Base-by-base conservation (phyloP, 2,113 vertebrate species). In the Puffinus mauretanicus region DNA sequence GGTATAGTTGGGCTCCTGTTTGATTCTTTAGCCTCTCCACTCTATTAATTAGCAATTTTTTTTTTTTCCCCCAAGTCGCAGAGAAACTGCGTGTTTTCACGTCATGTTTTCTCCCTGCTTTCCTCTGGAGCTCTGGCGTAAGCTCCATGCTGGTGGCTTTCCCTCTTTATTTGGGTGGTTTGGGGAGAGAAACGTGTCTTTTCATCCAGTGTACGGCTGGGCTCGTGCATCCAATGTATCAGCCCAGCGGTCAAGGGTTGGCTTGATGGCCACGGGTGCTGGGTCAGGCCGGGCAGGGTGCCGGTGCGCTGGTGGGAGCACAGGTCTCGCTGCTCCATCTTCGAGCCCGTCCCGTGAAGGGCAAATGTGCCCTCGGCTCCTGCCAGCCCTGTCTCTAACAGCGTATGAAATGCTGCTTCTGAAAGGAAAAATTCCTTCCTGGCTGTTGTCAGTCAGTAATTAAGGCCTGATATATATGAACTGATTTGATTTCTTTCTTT, bases 401-500 rank as follows among this genome's bases (percentile, higher is more conserved):
- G 15, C 11, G 6, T 24, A 36, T 55, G 82, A 85, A 84, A 66
- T 73, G 54, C 72, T 69, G 69, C 86, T 81, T 82, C 79, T 85
- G 69, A 54, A 94, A 81, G 58, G 70, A 61, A 86, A 64, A 71
- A 77, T 8, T 61, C 69, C 30, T 82, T 90, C 61, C 57, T 94
- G 80, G 62, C 71, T 82, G 40, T 67, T 92, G 82, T 90, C 88
- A 66, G 73, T 92, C 57, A 75, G 55, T 66, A 93, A 88, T 94
- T 94, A 93, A 78, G 64, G 52, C n/a, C 55, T 86, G 89, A 82
- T 75, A 52, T 61, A 88, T 79, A 46, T 47, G 55, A 82, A 57
- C 15, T 40, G 36, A 82, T 85, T 49, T 61, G 57, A 76, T 95
- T 65, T 72, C 58, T 81, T 64, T 62, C 49, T 54, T n/a, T 36